A percentile compares a stretch with the other conserved stretches of the same genome.
phyloP scores from a whole-genome alignment of 2,113 vertebrate species.

The Hyla sarda region DNA sequence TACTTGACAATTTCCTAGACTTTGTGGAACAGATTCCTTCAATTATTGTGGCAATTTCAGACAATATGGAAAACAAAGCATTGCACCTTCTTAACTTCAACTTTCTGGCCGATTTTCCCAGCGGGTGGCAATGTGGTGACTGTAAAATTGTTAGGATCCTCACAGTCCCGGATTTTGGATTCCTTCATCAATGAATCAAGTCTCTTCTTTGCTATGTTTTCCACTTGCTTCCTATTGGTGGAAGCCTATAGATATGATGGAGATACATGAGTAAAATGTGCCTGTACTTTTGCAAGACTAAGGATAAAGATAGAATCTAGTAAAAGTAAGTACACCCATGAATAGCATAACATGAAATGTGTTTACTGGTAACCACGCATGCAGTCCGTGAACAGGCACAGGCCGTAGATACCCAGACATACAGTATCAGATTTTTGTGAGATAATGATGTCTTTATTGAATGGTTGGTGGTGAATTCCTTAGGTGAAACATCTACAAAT shows the following conservation, averaged over 20 bases:
- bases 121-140: constrained; percentile 78
- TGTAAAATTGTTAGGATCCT: constrained; percentile 89
- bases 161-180: constrained; percentile 92
- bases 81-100: constrained; percentile 72
- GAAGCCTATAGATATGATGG: constrained; percentile 78
- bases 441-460: constrained; percentile 1
- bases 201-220: constrained; percentile 93
- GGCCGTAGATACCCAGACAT: background rate
- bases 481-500: constrained; percentile 23
- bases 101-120: constrained; percentile 71
- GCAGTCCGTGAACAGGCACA: constrained; percentile 18
- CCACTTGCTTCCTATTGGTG: constrained; percentile 89
- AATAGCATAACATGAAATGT: background rate
- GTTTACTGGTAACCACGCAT: background rate
- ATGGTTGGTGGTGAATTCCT: constrained; percentile 23
- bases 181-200: constrained; percentile 95
- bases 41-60: background rate
- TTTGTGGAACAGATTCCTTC: constrained; percentile 23
- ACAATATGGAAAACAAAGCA: background rate
- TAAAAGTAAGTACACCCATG: background rate
- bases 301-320: background rate
- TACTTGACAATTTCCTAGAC: background rate
- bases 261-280: constrained; percentile 34
- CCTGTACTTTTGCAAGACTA: too few relatives aligned
- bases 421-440: background rate